Evolutionary conservation across 1,140 invertebrate species (phyloP).

Genomic region (Ooceraea biroi): DNA sequence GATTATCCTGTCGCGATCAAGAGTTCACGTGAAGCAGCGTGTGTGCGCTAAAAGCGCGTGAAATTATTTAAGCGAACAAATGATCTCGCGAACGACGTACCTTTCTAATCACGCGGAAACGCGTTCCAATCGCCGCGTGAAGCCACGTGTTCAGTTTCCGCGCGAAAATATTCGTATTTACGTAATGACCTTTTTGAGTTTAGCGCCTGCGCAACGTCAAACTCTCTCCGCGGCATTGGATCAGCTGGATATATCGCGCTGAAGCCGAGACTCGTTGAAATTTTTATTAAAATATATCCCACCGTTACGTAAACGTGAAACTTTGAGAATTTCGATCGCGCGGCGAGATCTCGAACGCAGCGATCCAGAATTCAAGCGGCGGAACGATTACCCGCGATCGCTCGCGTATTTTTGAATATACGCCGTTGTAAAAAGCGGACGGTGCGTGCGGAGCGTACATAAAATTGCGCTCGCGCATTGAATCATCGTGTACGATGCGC

Average conservation of each 20-base stretch:
- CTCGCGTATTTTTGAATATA: not conserved
- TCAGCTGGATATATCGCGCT: too few species aligned
- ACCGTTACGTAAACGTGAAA: not conserved
- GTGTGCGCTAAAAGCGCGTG: not conserved
- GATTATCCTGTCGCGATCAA: conserved; percentile 29
- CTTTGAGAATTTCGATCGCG: not conserved
- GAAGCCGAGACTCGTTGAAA: not conserved
- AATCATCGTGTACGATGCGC: not conserved
- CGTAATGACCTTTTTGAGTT: too few species aligned
- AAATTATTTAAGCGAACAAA: conserved; percentile 27
- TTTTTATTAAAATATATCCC: not conserved
- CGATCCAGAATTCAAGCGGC: not conserved
- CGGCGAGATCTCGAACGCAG: not conserved
- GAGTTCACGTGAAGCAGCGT: conserved; percentile 1
- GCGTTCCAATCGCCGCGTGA: not conserved
- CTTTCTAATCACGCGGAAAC: not conserved
- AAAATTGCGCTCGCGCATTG: conserved; percentile 46
- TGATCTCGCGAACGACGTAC: conserved; percentile 9
- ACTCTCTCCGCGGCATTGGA: too few species aligned
- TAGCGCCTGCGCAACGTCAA: not conserved
- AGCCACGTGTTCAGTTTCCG: not conserved
- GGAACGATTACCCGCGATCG: not conserved
- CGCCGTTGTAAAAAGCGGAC: conserved; percentile 8
- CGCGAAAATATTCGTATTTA: too few species aligned
- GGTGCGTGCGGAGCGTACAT: conserved; percentile 7